A percentile compares a stretch with the other conserved stretches of the same genome.
These are phyloP conservation scores for Melanaphis sacchari DNA, from an alignment of 1,140 invertebrate genomes.

Conservation along the genomic window DNA sequence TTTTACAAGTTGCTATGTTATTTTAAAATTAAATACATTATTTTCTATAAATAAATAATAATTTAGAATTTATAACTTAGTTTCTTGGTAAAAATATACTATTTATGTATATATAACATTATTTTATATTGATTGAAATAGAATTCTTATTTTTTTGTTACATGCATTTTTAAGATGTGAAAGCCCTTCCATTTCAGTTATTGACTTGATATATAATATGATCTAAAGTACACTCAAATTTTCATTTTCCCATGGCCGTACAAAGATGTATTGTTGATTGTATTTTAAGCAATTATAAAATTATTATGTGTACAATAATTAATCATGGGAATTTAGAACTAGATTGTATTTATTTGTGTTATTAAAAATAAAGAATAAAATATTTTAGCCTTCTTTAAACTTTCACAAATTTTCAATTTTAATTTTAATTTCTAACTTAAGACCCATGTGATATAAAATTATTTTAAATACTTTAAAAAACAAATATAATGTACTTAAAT, in stretches of 20 bases:
- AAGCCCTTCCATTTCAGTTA: not conserved
- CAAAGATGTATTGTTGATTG: slow-evolving; percentile 45
- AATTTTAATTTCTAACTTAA: not conserved
- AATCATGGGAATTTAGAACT: slow-evolving; percentile 43
- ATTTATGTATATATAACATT: not conserved
- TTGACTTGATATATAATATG: not conserved
- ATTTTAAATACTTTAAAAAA: not conserved
- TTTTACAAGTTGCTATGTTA: not conserved
- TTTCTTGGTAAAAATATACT: not conserved
- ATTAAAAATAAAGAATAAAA: not conserved
- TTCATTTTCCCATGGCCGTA: slow-evolving; percentile 19
- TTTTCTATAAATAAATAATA: not conserved
- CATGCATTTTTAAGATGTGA: not conserved
- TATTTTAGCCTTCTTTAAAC: not conserved
- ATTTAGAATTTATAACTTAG: not conserved
- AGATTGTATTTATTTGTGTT: slow-evolving; percentile 14
- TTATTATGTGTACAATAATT: not conserved
- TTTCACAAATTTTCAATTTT: slow-evolving; percentile 23
- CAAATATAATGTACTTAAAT: not conserved
- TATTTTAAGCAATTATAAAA: slow-evolving; percentile 41
- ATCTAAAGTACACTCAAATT: slow-evolving; percentile 12
- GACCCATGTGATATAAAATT: not conserved
- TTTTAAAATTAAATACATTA: not conserved
- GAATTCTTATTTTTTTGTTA: not conserved
- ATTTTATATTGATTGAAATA: not conserved